Conservation (phyloP, 1,140 invertebrate species). For the Xylocopa sonorina region DNA sequence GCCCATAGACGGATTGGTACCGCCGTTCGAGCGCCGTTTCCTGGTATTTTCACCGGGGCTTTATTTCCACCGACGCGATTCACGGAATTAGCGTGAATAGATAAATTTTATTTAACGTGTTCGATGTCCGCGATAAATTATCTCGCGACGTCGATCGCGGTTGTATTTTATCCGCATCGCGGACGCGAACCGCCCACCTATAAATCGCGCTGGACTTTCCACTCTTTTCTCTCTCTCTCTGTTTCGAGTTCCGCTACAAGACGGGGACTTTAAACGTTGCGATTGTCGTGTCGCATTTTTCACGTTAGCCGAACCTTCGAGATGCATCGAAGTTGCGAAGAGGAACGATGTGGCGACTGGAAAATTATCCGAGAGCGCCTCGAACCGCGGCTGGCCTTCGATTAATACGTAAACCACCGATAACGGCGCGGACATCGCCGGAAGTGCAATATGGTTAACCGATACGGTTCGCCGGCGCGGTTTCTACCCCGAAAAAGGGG, state of each 20-base stretch:
- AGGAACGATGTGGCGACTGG: no score
- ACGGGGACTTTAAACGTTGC: no score
- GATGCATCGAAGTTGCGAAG: no score
- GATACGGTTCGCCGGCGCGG: no score
- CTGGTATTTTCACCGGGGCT: not conserved
- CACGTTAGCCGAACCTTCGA: no score
- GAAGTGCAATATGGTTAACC: no score
- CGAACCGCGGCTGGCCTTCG: no score
- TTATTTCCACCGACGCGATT: no score
- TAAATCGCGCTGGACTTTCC: slow-evolving; percentile 6
- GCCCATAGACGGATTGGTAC: not conserved
- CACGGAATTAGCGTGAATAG: slow-evolving; percentile 28
- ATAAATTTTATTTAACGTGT: slow-evolving; percentile 18
- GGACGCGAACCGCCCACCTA: not conserved
- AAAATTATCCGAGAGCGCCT: no score
- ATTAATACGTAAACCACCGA: not conserved
- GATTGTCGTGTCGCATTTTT: no score
- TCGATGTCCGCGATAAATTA: slow-evolving; percentile 11
- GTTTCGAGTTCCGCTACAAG: no score
- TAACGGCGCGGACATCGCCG: not conserved
- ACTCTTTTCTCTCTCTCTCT: no score
- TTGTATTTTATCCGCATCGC: slow-evolving; percentile 16
- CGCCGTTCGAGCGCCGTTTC: not conserved
- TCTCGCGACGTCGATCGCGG: not conserved
- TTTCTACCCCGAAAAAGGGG: not conserved